These are phyloP conservation scores for Aspidoscelis tigris DNA, from an alignment of 2,113 vertebrate genomes.

Conservation along the genomic window DNA sequence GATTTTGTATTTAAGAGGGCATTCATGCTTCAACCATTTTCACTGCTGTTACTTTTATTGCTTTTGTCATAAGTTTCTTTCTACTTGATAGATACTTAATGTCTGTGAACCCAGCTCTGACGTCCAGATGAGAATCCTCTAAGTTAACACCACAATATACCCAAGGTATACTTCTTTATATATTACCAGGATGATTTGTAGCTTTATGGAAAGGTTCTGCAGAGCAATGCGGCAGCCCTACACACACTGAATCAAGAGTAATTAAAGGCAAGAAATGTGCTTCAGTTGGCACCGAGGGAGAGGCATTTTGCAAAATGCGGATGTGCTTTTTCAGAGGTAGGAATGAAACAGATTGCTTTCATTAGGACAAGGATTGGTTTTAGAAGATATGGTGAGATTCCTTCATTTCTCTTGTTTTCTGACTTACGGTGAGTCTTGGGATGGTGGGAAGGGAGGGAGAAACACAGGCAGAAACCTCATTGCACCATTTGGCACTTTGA, in stretches of 20 bases:
- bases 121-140: neutral
- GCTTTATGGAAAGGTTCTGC: neutral
- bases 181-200: neutral
- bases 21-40: neutral
- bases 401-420: too few species aligned
- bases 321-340: neutral
- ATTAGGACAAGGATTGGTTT: neutral
- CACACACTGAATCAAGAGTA: neutral
- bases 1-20: conserved; percentile 46
- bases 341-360: neutral
- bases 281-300: neutral
- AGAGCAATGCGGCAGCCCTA: neutral
- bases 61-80: conserved; percentile 34
- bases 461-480: too few species aligned
- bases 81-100: neutral
- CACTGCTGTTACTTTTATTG: conserved; percentile 19
- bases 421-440: too few species aligned
- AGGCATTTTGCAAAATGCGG: neutral
- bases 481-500: too few species aligned
- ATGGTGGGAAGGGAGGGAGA: too few species aligned
- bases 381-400: neutral
- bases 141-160: neutral
- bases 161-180: neutral
- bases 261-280: neutral
- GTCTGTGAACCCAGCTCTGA: neutral